Conservation (phyloP, 2,888 invertebrate genomes). For the Pristionchus fissidentatus region DNA sequence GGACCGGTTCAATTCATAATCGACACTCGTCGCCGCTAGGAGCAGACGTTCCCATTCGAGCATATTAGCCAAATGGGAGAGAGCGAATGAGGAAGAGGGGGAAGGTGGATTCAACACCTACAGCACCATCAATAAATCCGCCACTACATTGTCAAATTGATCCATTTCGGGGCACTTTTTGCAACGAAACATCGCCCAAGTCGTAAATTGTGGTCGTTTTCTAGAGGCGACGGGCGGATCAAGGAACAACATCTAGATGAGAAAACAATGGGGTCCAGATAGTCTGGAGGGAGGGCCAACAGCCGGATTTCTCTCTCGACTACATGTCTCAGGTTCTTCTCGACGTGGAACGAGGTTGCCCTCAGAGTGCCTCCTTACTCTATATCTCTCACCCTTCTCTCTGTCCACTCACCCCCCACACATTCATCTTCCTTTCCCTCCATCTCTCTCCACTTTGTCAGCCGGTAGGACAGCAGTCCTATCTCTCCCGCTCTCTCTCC, state of each 20-base stretch:
- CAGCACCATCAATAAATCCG: no score
- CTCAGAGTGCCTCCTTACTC: conserved; percentile 16
- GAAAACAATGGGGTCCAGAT: background rate
- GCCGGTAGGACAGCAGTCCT: background rate
- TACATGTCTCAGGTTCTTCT: no score
- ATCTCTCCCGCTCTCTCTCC: no score
- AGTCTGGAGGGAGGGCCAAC: background rate
- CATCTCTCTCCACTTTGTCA: background rate
- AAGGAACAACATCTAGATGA: no score
- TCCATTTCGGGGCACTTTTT: no score
- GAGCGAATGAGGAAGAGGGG: background rate
- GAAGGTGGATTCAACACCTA: no score
- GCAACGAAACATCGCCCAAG: no score
- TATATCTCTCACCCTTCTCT: background rate
- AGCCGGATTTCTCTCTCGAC: no score
- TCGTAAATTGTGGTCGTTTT: no score
- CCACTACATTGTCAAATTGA: no score
- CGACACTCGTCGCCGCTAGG: no score
- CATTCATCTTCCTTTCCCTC: background rate
- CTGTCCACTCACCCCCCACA: background rate
- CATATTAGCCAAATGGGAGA: background rate
- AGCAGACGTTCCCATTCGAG: background rate
- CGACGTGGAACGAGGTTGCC: background rate
- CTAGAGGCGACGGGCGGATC: no score
- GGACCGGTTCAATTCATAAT: conserved; percentile 33